Conservation (phyloP, 23 tunicate species). For the Trididemnum clinides region DNA sequence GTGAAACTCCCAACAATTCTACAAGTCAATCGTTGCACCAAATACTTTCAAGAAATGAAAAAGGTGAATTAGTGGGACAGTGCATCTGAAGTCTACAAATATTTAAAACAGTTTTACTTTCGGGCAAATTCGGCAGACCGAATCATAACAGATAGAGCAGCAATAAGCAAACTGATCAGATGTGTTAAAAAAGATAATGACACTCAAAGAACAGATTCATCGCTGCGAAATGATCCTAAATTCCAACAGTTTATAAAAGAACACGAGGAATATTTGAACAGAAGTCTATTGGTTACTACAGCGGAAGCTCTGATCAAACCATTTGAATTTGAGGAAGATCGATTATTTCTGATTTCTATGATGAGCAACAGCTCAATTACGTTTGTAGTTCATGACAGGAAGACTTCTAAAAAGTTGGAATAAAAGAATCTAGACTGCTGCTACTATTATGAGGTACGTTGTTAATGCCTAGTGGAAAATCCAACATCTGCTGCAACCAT, state of each 20-base stretch:
- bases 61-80: background rate
- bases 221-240: background rate
- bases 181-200: background rate
- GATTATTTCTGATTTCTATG: background rate
- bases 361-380: background rate
- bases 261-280: background rate
- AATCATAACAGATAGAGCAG: background rate
- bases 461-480: too few relatives aligned
- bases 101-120: background rate
- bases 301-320: background rate
- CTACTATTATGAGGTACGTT: too few relatives aligned
- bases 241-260: background rate
- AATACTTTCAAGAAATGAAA: background rate
- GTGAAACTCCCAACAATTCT: background rate
- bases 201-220: background rate
- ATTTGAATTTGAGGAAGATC: conserved; percentile 3
- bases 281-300: background rate
- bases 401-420: background rate
- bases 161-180: too few relatives aligned
- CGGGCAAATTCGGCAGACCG: background rate
- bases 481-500: too few relatives aligned
- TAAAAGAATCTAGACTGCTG: too few relatives aligned
- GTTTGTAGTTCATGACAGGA: background rate
- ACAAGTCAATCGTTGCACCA: background rate
- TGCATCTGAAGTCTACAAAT: background rate